Percentiles rank a stretch among this genome's conserved stretches.
Evolutionary conservation across 2,888 invertebrate species (phyloP).

Genomic region (Perithous albicinctus): DNA sequence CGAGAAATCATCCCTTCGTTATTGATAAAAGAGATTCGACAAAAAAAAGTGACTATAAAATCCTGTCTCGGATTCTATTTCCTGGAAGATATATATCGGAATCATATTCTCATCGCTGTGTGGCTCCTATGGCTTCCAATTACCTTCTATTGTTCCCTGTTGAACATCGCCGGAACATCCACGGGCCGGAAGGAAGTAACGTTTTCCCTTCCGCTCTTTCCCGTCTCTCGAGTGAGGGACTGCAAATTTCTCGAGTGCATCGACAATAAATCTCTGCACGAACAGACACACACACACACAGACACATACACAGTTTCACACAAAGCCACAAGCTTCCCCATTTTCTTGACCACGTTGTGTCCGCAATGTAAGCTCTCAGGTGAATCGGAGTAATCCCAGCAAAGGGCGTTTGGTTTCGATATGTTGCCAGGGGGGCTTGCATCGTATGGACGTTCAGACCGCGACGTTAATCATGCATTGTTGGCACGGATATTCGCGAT

Average conservation of each 20-base stretch:
- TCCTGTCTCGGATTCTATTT: background rate
- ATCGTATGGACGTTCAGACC: constrained; percentile 4
- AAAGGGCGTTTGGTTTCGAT: background rate
- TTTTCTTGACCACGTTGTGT: constrained; percentile 34
- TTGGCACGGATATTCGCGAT: constrained; percentile 66
- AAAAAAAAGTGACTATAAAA: background rate
- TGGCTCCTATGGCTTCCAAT: constrained; percentile 14
- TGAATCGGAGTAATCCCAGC: constrained; percentile 17
- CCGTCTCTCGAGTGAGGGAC: constrained; percentile 16
- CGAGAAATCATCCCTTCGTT: background rate
- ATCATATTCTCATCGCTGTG: constrained; percentile 10
- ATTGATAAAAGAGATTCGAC: background rate
- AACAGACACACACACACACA: constrained; percentile 59
- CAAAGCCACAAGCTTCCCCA: constrained; percentile 16
- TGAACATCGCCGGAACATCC: constrained; percentile 22
- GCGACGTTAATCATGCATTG: constrained; percentile 68
- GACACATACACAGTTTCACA: constrained; percentile 9
- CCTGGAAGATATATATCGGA: background rate
- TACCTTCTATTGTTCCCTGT: constrained; percentile 47
- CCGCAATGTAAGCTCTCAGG: constrained; percentile 30
- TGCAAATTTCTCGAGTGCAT: constrained; percentile 40
- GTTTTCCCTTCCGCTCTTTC: constrained; percentile 50
- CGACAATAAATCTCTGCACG: constrained; percentile 40
- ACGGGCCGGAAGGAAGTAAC: constrained; percentile 15
- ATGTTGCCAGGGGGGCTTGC: constrained; percentile 31